Conservation (phyloP, 2,113 vertebrate species). For the Greenwoodochromis staneri region DNA sequence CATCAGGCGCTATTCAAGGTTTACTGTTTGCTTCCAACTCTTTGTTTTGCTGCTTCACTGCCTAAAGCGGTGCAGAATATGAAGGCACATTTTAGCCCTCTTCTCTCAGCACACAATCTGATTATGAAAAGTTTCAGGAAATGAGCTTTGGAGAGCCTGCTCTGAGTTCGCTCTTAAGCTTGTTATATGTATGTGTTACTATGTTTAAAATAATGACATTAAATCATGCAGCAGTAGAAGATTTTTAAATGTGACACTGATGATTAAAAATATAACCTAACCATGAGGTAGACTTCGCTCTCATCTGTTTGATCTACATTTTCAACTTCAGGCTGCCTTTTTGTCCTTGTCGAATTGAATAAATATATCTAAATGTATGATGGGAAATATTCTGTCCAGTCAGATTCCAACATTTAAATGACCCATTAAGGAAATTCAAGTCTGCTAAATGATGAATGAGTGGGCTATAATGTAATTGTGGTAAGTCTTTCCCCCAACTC, state of each 20-base stretch:
- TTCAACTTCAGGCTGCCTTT: background rate
- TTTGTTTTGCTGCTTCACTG: background rate
- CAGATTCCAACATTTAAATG: background rate
- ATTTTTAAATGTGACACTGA: background rate
- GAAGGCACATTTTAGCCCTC: background rate
- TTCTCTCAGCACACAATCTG: background rate
- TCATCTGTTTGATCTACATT: background rate
- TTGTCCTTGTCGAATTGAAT: background rate
- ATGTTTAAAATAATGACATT: background rate
- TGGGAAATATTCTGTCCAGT: background rate
- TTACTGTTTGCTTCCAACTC: background rate
- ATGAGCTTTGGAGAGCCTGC: background rate
- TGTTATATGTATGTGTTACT: background rate
- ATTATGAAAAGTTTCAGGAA: background rate
- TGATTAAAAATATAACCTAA: background rate
- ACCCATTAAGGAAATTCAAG: background rate
- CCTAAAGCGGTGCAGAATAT: fast-evolving
- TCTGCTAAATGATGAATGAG: background rate
- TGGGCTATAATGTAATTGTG: background rate
- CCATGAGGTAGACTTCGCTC: background rate
- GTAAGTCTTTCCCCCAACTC: background rate
- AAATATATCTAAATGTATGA: background rate
- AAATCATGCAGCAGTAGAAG: background rate
- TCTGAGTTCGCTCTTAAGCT: background rate
- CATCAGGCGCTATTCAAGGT: background rate